Evolutionary conservation across 2,797 vertebrate species (phyloP).

Genomic region (Labroides dimidiatus): DNA sequence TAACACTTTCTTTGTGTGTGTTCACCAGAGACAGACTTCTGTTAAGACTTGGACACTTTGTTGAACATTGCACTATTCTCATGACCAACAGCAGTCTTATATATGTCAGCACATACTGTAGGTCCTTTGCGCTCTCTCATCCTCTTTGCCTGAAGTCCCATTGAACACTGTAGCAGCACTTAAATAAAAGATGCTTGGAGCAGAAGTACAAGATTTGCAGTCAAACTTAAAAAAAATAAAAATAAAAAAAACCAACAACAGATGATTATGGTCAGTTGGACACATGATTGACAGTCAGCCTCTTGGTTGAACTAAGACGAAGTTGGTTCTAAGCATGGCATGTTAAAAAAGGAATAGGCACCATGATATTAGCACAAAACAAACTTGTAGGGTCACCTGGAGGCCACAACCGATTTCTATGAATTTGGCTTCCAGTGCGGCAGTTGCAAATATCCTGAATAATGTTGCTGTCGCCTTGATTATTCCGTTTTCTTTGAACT

Average conservation of each 20-base stretch:
- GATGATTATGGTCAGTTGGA: slow-evolving; percentile 3
- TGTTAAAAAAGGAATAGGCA: slow-evolving; percentile 60
- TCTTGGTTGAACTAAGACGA: too few relatives aligned
- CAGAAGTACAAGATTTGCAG: slow-evolving; percentile 38
- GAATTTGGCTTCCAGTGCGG: slow-evolving; percentile 61
- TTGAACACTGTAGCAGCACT: slow-evolving; percentile 60
- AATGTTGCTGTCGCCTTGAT: slow-evolving; percentile 50
- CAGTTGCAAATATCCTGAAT: slow-evolving; percentile 73
- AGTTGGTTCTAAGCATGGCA: slow-evolving; percentile 43
- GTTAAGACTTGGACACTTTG: slow-evolving; percentile 28
- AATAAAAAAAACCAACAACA: slow-evolving; percentile 10
- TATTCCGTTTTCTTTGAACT: slow-evolving; percentile 60
- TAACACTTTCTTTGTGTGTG: slow-evolving; percentile 1
- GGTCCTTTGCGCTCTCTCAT: slow-evolving; percentile 6
- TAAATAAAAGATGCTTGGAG: slow-evolving; percentile 49
- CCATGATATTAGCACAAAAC: slow-evolving; percentile 58
- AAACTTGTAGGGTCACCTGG: slow-evolving; percentile 65
- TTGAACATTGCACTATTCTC: slow-evolving; percentile 75
- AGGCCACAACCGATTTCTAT: slow-evolving; percentile 57
- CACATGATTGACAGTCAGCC: slow-evolving; percentile 43
- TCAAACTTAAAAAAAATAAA: slow-evolving; percentile 43
- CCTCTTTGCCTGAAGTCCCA: slow-evolving; percentile 24
- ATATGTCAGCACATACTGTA: slow-evolving; percentile 10
- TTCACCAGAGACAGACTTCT: slow-evolving; percentile 19
- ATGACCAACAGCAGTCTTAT: slow-evolving; percentile 25